Conservation (phyloP, 1,140 invertebrate genomes). For the Ceratosolen solmsi region DNA sequence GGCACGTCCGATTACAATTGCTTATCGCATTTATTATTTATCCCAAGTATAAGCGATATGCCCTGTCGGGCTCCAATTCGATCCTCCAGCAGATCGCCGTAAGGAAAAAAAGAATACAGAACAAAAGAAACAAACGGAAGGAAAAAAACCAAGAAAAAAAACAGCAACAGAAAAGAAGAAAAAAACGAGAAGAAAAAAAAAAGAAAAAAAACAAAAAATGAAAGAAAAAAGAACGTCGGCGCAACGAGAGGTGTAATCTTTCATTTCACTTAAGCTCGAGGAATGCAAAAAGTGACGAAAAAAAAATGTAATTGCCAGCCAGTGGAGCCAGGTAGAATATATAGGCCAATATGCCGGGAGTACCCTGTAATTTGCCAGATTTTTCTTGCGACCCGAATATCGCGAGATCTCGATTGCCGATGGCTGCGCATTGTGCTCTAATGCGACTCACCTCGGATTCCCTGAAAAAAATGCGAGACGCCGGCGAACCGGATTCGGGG, state of each 20-base stretch:
- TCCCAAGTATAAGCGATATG: background rate
- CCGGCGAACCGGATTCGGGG: background rate
- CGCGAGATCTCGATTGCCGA: slow-evolving; percentile 24
- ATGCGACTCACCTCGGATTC: background rate
- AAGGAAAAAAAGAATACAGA: background rate
- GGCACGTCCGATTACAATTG: background rate
- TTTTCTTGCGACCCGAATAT: slow-evolving; percentile 28
- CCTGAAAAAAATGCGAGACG: background rate
- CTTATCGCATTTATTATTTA: background rate
- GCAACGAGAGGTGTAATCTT: background rate
- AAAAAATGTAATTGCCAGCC: background rate
- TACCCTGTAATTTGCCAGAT: slow-evolving; percentile 15
- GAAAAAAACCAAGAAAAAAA: too few species aligned
- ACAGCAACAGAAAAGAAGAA: too few species aligned
- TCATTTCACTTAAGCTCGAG: background rate
- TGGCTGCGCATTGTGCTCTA: slow-evolving; percentile 28
- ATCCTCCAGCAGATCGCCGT: background rate
- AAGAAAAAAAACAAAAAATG: too few species aligned
- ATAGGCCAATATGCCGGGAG: slow-evolving; percentile 1
- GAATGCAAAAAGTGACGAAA: background rate
- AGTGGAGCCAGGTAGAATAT: background rate
- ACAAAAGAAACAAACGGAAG: too few species aligned
- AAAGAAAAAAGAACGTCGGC: too few species aligned
- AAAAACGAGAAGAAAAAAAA: too few species aligned
- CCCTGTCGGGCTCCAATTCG: background rate